Conservation (phyloP, 2,113 vertebrate genomes). For the Grus americana region DNA sequence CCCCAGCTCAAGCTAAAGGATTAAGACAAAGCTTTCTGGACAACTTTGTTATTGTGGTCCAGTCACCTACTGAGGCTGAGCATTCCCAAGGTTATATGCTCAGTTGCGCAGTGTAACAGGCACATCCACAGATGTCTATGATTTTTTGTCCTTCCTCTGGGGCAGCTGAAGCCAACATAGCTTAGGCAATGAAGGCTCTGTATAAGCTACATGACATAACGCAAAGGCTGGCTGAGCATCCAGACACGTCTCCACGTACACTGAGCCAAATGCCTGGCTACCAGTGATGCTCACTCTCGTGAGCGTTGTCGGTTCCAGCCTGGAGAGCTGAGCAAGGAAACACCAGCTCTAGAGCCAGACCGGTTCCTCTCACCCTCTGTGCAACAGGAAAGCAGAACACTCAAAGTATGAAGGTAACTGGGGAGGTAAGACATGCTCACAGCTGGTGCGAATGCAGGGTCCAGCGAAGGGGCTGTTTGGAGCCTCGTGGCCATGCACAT, state of each 20-base stretch:
- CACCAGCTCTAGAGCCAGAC: neutral
- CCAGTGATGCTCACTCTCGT: neutral
- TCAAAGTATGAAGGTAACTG: neutral
- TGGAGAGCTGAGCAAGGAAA: neutral
- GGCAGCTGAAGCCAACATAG: neutral
- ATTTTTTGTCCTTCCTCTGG: neutral
- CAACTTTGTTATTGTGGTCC: neutral
- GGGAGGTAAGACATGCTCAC: neutral
- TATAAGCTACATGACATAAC: fast-evolving
- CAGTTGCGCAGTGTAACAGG: neutral
- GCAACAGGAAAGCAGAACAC: neutral
- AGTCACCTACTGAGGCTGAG: neutral
- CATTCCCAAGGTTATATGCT: neutral
- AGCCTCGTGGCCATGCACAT: neutral
- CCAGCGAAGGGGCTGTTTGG: neutral
- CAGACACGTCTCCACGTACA: neutral
- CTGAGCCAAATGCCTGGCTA: neutral
- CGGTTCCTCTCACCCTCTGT: neutral
- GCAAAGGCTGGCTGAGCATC: neutral
- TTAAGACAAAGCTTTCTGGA: neutral
- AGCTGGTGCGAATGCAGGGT: neutral
- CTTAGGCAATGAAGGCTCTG: neutral
- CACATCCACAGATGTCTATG: neutral
- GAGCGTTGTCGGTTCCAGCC: neutral
- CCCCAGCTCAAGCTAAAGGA: neutral